A percentile compares a stretch with the other conserved stretches of the same genome.
Evolutionary conservation across 2,888 invertebrate genomes (phyloP).

Genomic region (Acleris laterana): DNA sequence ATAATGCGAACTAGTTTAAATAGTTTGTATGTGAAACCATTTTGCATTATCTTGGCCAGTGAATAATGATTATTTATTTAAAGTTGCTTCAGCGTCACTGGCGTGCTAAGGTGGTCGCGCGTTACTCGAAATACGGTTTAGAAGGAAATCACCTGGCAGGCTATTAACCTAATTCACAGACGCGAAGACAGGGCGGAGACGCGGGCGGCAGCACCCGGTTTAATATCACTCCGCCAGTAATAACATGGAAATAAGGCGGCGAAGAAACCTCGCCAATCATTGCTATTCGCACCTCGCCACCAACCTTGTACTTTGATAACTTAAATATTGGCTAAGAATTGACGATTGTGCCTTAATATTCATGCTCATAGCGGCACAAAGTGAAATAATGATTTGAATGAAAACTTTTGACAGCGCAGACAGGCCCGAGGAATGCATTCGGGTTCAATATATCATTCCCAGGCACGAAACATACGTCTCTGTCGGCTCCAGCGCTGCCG

Average conservation of each 20-base stretch:
- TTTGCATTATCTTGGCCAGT: no score
- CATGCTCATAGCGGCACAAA: neutral
- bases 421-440: slow-evolving; percentile 36
- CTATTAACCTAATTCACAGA: slow-evolving; percentile 84
- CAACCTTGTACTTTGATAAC: slow-evolving; percentile 52
- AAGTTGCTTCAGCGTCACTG: slow-evolving; percentile 69
- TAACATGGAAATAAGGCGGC: slow-evolving; percentile 83
- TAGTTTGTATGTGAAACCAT: neutral
- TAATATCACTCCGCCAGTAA: slow-evolving; percentile 82
- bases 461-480: slow-evolving; percentile 37
- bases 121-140: slow-evolving; percentile 76
- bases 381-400: slow-evolving; percentile 22
- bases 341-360: slow-evolving; percentile 11
- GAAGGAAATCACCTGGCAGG: slow-evolving; percentile 83
- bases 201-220: slow-evolving; percentile 75
- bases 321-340: slow-evolving; percentile 35
- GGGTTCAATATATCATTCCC: slow-evolving; percentile 37
- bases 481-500: slow-evolving; percentile 34
- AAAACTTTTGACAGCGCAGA: slow-evolving; percentile 32
- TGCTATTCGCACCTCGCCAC: slow-evolving; percentile 72
- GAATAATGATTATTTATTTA: slow-evolving; percentile 52
- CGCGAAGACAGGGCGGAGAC: slow-evolving; percentile 82
- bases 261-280: slow-evolving; percentile 80
- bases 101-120: slow-evolving; percentile 72
- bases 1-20: neutral